Evolutionary conservation across 2,888 invertebrate species (phyloP).

Genomic region (Hipparchia semele): DNA sequence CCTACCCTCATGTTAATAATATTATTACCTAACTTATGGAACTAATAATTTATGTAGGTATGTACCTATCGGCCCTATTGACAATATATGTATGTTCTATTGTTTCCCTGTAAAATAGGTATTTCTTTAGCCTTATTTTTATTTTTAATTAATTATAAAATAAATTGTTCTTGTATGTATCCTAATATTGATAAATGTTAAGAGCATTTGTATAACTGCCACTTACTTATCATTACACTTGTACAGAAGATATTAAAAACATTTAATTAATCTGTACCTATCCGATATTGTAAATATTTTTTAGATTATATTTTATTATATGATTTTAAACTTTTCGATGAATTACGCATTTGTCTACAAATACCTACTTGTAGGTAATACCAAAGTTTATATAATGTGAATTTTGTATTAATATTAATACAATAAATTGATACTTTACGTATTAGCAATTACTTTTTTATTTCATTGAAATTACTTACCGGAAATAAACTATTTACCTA

Average conservation of each 20-base stretch:
- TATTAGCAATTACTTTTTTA: constrained; percentile 44
- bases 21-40: no score
- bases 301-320: constrained; percentile 8
- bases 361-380: constrained; percentile 41
- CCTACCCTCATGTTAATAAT: no score
- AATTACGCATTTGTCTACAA: constrained; percentile 32
- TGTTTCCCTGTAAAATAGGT: no score
- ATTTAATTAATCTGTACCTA: constrained; percentile 7
- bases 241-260: constrained; percentile 14
- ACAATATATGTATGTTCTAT: no score
- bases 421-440: constrained; percentile 70
- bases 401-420: constrained; percentile 63
- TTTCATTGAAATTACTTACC: not conserved
- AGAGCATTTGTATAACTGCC: constrained; percentile 6
- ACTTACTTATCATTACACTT: not conserved
- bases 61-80: no score
- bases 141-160: no score
- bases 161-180: not conserved
- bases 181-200: no score
- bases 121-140: no score
- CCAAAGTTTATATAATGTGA: constrained; percentile 56
- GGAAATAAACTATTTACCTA: no score
- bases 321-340: constrained; percentile 14
- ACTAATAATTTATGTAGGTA: no score
- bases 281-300: constrained; percentile 19